phyloP scores from a whole-genome alignment of 1,140 invertebrate species.

The Laodelphax striatellus region DNA sequence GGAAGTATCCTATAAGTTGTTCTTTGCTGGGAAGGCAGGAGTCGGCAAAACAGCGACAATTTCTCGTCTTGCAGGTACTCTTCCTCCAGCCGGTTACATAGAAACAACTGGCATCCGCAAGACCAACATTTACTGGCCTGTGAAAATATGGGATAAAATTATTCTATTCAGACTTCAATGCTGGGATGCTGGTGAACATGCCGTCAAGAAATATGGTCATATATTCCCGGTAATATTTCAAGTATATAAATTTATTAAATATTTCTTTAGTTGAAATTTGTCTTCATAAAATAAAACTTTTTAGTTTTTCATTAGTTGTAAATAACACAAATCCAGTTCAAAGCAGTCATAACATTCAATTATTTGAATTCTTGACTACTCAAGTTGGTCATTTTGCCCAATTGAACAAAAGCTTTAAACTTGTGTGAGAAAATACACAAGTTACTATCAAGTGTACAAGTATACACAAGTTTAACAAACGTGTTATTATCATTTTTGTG shows the following conservation, averaged over 20 bases:
- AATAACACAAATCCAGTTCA: too few relatives aligned
- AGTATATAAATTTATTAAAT: neutral
- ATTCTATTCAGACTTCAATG: constrained; percentile 45
- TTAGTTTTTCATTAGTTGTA: too few relatives aligned
- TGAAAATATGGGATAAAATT: constrained; percentile 41
- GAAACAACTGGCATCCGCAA: constrained; percentile 46
- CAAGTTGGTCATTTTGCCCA: too few relatives aligned
- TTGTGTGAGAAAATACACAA: too few relatives aligned
- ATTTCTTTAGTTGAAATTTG: too few relatives aligned
- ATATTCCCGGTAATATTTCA: constrained; percentile 38
- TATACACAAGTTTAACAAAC: too few relatives aligned
- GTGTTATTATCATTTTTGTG: too few relatives aligned
- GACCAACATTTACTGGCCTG: constrained; percentile 46
- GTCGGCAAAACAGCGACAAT: constrained; percentile 44
- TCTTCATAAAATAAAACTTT: too few relatives aligned
- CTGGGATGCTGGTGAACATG: constrained; percentile 45
- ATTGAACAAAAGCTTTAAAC: too few relatives aligned
- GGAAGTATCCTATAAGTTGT: constrained; percentile 47
- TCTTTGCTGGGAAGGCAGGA: constrained; percentile 41
- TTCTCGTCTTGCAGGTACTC: constrained; percentile 36
- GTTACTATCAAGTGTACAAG: too few relatives aligned
- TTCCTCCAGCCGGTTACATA: constrained; percentile 28
- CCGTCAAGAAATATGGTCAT: constrained; percentile 45
- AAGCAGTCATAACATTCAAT: too few relatives aligned
- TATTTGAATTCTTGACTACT: too few relatives aligned